Percentiles rank a stretch among this genome's conserved stretches.
Evolutionary conservation across 1,140 invertebrate genomes (phyloP).

Genomic region (Liolophura sinensis): DNA sequence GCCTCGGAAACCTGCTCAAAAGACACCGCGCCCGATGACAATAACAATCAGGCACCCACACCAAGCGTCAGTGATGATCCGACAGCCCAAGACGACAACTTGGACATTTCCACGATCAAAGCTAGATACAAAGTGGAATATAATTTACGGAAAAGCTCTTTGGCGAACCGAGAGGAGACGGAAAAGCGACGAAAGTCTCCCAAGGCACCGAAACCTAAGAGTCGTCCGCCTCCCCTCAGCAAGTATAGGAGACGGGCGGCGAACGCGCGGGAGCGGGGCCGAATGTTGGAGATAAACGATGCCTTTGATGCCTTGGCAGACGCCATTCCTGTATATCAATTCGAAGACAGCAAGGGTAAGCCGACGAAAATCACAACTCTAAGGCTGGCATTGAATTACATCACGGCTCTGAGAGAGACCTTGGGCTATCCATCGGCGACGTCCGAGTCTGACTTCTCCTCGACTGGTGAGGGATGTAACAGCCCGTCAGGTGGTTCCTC

Average conservation of each 20-base stretch:
- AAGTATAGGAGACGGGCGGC: constrained; percentile 88
- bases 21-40: neutral
- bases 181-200: constrained; percentile 54
- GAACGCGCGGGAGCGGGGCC: constrained; percentile 80
- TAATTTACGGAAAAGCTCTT: constrained; percentile 62
- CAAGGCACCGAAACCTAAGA: constrained; percentile 64
- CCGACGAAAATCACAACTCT: constrained; percentile 87
- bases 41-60: too few species aligned
- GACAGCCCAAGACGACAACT: neutral
- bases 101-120: neutral
- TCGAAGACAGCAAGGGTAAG: constrained; percentile 66
- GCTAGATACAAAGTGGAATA: constrained; percentile 48
- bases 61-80: neutral
- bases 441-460: too few species aligned
- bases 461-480: too few species aligned
- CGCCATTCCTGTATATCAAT: constrained; percentile 67
- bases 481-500: too few species aligned
- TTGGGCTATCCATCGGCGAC: constrained; percentile 38
- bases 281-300: constrained; percentile 87
- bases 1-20: neutral
- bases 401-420: constrained; percentile 67
- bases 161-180: constrained; percentile 61
- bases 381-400: constrained; percentile 86
- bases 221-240: constrained; percentile 79
- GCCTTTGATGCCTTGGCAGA: constrained; percentile 80